phyloP scores from a whole-genome alignment of 2,113 vertebrate genomes.

The Pluvianellus socialis region DNA sequence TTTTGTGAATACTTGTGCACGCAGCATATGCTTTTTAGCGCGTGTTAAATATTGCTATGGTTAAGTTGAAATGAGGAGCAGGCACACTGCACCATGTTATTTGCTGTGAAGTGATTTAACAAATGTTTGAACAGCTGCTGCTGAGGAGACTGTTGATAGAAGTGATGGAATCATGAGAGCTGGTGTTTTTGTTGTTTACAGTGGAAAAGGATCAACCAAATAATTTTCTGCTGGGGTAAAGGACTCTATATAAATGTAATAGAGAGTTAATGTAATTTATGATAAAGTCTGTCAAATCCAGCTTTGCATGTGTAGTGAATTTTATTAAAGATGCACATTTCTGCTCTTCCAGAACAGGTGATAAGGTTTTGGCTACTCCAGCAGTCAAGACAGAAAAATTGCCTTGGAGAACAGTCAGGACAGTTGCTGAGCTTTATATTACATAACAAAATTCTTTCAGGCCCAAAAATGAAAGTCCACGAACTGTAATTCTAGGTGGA shows the following conservation, averaged over 20 bases:
- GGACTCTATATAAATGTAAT: background rate
- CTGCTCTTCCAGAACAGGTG: background rate
- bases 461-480: background rate
- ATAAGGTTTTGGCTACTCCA: background rate
- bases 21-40: background rate
- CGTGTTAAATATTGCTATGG: background rate
- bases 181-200: slow-evolving; percentile 17
- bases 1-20: background rate
- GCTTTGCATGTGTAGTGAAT: background rate
- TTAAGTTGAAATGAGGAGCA: slow-evolving; percentile 21
- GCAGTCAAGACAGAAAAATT: background rate
- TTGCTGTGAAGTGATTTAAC: slow-evolving; percentile 67
- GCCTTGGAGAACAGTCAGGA: background rate
- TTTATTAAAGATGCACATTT: background rate
- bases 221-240: background rate
- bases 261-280: background rate
- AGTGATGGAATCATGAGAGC: background rate
- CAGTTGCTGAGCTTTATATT: background rate
- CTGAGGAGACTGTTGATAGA: background rate
- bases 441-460: background rate
- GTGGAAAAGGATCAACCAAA: background rate
- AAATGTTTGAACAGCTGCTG: slow-evolving; percentile 69
- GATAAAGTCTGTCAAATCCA: background rate
- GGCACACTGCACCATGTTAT: background rate
- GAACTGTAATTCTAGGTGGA: background rate